These are phyloP conservation scores for Tonatia bakeri DNA, from an alignment of 2,113 vertebrate genomes.

Conservation along the genomic window DNA sequence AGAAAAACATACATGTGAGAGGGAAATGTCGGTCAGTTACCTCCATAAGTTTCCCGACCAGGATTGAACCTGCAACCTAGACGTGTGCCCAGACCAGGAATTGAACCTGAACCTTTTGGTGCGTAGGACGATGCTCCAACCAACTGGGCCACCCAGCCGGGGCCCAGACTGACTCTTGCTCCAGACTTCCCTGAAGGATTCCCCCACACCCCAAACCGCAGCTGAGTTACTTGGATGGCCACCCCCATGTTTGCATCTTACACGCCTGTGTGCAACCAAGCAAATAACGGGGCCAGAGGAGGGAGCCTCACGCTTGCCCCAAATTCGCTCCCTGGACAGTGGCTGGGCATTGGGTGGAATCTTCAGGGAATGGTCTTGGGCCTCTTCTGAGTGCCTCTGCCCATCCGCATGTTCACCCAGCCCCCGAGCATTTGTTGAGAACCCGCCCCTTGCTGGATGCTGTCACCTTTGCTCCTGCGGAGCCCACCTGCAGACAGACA, in stretches of 20 bases:
- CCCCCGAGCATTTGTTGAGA: fast-evolving
- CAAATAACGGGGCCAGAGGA: background rate
- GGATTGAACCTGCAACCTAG: too few species aligned
- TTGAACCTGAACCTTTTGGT: too few species aligned
- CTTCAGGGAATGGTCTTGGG: background rate
- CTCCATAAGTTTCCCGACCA: too few species aligned
- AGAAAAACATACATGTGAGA: too few species aligned
- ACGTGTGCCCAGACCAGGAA: too few species aligned
- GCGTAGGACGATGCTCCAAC: too few species aligned
- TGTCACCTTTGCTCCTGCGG: background rate
- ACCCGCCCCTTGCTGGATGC: background rate
- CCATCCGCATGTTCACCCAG: background rate
- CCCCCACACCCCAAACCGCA: background rate
- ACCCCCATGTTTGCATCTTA: background rate
- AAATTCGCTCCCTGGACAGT: background rate
- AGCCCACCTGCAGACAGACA: background rate
- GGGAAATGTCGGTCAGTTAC: too few species aligned
- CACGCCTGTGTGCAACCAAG: background rate
- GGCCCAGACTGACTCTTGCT: background rate
- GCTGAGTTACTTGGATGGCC: background rate
- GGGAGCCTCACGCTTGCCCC: background rate
- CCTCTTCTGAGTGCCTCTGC: background rate
- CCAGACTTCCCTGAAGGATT: background rate
- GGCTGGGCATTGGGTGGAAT: background rate
- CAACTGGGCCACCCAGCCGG: too few species aligned